Base-by-base conservation (phyloP, 2,888 invertebrate species). In the Cristatella mucedo region DNA sequence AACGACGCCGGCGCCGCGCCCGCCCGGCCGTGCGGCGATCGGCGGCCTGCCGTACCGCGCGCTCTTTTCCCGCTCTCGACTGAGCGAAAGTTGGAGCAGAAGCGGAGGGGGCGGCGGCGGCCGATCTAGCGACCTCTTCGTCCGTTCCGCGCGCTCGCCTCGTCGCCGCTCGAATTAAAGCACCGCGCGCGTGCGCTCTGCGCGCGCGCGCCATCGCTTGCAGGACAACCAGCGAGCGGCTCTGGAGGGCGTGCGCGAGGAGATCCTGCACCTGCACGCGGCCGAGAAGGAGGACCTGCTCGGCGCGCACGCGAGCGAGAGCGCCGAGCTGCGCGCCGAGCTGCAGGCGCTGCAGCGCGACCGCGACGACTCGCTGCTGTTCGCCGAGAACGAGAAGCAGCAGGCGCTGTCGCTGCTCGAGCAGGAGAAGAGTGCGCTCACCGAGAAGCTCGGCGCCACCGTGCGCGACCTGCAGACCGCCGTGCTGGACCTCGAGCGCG, bases 381-480 rank as follows among this genome's bases (percentile, higher is more conserved):
- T 86, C 38, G 86, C 87, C 0, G 89, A 91, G 68, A 87, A 86
- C 61, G 89, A 91, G 53, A 87, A 89, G 52, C 89, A 91, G 54
- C 87, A 89, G 58, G 55, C 53, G 1, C 53, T 61, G 46, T 70
- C 87, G 11, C 76, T 89, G 61, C 78, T 82, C 78, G 66, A 69
- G 59, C 86, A 87, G 63, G 89, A 91, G 65, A 85, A 85, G 53
- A 82, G 85, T 70, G 82, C 84, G 0, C 67, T 89, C 2, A 70
- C 76, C 40, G 87, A 89, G 57, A 80, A 83, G 47, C 68, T 86
- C 22, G 82, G 84, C 53, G 74, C 75, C 41, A 70, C 77, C 2
- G 74, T 76, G 44, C 74, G 80, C 15, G 79, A 81, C 42, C 68
- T 86, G 16, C 80, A 82, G 57, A 74, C 76, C 33, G 43, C 53